Evolutionary conservation across 2,888 invertebrate species (phyloP).

Genomic region (Nomada goodeniana): DNA sequence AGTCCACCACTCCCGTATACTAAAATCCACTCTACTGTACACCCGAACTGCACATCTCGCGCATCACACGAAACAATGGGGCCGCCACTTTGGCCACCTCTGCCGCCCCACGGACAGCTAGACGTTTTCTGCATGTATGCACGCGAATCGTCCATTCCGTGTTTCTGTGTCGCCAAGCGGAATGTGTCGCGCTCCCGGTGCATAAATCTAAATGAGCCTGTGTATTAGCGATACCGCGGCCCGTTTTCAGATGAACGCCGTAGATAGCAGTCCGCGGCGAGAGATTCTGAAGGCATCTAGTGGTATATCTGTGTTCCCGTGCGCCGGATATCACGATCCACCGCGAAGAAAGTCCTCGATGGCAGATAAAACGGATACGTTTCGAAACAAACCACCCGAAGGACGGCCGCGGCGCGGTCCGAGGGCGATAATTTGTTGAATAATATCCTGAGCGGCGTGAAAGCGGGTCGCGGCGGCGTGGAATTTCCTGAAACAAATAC

Average conservation of each 20-base stretch:
- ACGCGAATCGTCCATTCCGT: no score
- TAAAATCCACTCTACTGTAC: no score
- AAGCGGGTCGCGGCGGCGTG: slow-evolving; percentile 31
- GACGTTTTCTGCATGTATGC: no score
- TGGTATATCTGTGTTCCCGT: slow-evolving; percentile 51
- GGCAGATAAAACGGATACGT: slow-evolving; percentile 55
- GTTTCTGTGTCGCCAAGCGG: slow-evolving; percentile 13
- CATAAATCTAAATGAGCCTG: slow-evolving; percentile 64
- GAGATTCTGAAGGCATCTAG: slow-evolving; percentile 43
- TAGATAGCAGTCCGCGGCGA: slow-evolving; percentile 45
- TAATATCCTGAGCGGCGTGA: slow-evolving; percentile 43
- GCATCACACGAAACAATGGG: no score
- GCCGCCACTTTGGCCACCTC: no score
- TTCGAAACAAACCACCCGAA: slow-evolving; percentile 60
- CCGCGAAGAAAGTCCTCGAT: slow-evolving; percentile 59
- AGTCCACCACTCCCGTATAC: no score
- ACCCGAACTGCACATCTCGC: no score
- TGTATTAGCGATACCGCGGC: slow-evolving; percentile 54
- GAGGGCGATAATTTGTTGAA: slow-evolving; percentile 53
- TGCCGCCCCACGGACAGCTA: no score
- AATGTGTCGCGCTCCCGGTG: slow-evolving; percentile 55
- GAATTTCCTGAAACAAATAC: slow-evolving; percentile 43
- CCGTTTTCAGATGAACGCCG: slow-evolving; percentile 57
- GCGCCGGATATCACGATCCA: slow-evolving; percentile 49
- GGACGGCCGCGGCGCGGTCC: slow-evolving; percentile 34